Evolutionary conservation across 2,888 invertebrate species (phyloP), one percentile per base, ranked within the genome.

Genomic region (Baronia brevicornis): DNA sequence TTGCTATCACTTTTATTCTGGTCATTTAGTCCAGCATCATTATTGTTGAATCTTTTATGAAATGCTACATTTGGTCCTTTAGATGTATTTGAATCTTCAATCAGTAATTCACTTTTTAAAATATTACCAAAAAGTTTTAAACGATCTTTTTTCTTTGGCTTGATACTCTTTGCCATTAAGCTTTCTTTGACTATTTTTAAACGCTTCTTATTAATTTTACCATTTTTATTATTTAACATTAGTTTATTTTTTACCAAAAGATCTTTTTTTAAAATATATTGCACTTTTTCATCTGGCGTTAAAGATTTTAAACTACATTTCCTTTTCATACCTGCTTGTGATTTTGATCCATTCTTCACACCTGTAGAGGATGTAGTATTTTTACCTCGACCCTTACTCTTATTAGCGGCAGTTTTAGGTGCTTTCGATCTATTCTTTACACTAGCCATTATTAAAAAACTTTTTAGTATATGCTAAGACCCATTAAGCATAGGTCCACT

Each of bases 1-100:
- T 35, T 2, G 9, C 28, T 26, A 26, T 38, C 12, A 33, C 31
- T 48, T 30, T 48, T 51, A 43, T 73, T 78, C 46, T 73, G 62
- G 36, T 75, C 51, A 43, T 53, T 64, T 36, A 68, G 53, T 43
- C 60, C 71, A 57, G 68, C 57, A 60, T 78, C 67, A 71, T 84
- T 73, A 60, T 87, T 87, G 65, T 87, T 85, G 43, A 65, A 55
- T 8, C 49, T 44, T 14, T 44, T 46, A 33, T 36, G 37, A 13
- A 42, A 22, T 25, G 38, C 23, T 39, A 34, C 28, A 39, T 36
- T 44, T 26, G 23, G 7, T 32, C 11, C 33, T 43, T 44, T 34
- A 26, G 20, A 30, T 37, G 41, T 24, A 34, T 39, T 31, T 28
- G 19, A 11, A 7, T 63, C 61, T 24, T 54, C 44, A 40, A 75